phyloP scores from a whole-genome alignment of 2,113 vertebrate species.

The Phaethon lepturus region DNA sequence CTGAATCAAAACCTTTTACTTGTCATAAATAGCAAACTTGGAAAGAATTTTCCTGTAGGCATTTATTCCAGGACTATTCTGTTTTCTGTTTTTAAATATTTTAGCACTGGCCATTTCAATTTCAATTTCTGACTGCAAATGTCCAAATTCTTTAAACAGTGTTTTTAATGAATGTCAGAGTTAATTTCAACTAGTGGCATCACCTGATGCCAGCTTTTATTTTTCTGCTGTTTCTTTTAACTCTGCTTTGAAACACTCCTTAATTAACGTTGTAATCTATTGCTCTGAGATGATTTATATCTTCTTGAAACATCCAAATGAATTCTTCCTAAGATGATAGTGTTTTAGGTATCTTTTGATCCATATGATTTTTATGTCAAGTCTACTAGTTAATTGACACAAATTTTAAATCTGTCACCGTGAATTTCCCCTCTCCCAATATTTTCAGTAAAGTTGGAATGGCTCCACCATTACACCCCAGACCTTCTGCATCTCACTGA shows the following conservation, averaged over 20 bases:
- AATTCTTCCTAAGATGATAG: constrained; percentile 8
- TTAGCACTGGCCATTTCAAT: neutral
- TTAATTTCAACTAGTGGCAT: neutral
- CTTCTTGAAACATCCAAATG: constrained; percentile 36
- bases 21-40: neutral
- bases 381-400: constrained; percentile 42
- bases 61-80: neutral
- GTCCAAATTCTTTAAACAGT: neutral
- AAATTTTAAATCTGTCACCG: constrained; percentile 53
- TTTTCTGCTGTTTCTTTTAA: constrained; percentile 8
- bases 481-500: neutral
- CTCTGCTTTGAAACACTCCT: constrained; percentile 21
- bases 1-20: neutral
- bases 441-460: constrained; percentile 24
- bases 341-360: constrained; percentile 19
- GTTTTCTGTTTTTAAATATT: neutral
- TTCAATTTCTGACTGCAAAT: neutral
- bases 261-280: constrained; percentile 52
- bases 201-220: neutral
- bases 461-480: neutral
- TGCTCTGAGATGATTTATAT: neutral
- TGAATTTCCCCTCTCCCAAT: neutral
- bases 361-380: constrained; percentile 47
- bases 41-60: neutral
- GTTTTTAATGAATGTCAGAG: neutral